phyloP scores from a whole-genome alignment of 1,140 invertebrate species.

The Pseudomyrmex cubaensis region DNA sequence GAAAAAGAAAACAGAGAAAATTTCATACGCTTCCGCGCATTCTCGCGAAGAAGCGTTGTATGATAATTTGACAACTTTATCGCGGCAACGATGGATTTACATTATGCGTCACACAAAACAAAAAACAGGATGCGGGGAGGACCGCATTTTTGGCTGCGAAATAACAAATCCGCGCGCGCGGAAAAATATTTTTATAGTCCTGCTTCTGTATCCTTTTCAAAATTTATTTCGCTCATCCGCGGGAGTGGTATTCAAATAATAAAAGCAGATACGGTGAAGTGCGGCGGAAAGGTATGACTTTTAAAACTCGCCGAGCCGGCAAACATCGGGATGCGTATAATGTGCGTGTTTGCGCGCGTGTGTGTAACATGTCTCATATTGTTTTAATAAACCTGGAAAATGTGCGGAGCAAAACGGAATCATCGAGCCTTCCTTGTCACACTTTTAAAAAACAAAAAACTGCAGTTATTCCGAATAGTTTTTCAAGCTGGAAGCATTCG shows the following conservation, averaged over 20 bases:
- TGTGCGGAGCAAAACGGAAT: neutral
- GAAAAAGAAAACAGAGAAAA: neutral
- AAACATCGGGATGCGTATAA: slow-evolving; percentile 33
- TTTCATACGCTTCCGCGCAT: neutral
- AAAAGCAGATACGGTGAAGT: slow-evolving; percentile 47
- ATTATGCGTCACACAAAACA: too few species aligned
- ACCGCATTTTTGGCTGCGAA: slow-evolving; percentile 12
- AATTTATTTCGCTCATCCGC: slow-evolving; percentile 49
- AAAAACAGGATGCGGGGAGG: neutral
- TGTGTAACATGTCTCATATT: slow-evolving; percentile 35
- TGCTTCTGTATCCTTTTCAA: slow-evolving; percentile 47
- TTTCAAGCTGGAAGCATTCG: neutral
- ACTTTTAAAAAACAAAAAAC: neutral
- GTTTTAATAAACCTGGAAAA: slow-evolving; percentile 35
- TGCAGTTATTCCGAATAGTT: neutral
- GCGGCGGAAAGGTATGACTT: slow-evolving; percentile 44
- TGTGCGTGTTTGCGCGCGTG: too few species aligned
- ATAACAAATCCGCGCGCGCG: slow-evolving; percentile 24
- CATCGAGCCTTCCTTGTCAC: neutral
- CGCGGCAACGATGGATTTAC: slow-evolving; percentile 30
- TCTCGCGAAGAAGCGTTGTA: neutral
- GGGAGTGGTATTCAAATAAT: slow-evolving; percentile 56
- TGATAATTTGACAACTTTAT: slow-evolving; percentile 38
- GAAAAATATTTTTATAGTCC: slow-evolving; percentile 54
- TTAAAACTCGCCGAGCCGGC: slow-evolving; percentile 35